Evolutionary conservation across 2,797 vertebrate genomes (phyloP).

Genomic region (Hypotaenidia okinawae): DNA sequence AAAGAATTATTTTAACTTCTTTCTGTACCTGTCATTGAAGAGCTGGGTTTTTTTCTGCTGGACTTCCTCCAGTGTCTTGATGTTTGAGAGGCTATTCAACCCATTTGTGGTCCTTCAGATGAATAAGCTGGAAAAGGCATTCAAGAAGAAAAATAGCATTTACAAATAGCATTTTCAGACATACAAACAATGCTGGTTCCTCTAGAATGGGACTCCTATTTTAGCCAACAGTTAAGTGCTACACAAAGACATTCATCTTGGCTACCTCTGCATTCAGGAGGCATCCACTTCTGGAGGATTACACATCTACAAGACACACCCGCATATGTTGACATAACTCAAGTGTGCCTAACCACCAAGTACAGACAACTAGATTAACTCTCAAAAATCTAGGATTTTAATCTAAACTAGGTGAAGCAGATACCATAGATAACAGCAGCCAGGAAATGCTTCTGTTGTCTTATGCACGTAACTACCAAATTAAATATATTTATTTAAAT

Average conservation of each 20-base stretch:
- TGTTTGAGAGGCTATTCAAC: neutral
- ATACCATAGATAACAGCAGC: neutral
- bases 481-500: neutral
- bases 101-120: neutral
- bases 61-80: neutral
- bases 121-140: neutral
- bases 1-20: neutral
- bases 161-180: neutral
- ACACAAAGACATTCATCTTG: neutral
- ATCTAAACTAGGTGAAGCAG: neutral
- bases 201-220: neutral
- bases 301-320: neutral
- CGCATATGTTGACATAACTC: neutral
- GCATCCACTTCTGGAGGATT: neutral
- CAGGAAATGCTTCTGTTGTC: neutral
- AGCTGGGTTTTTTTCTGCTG: neutral
- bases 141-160: neutral
- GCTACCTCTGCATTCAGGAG: neutral
- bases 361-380: neutral
- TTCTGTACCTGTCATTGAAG: neutral
- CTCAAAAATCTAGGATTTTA: neutral
- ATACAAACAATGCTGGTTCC: neutral
- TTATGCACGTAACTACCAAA: neutral
- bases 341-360: neutral
- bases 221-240: neutral